These are phyloP conservation scores for Channallabes apus DNA, from an alignment of 2,797 vertebrate genomes.

Conservation along the genomic window DNA sequence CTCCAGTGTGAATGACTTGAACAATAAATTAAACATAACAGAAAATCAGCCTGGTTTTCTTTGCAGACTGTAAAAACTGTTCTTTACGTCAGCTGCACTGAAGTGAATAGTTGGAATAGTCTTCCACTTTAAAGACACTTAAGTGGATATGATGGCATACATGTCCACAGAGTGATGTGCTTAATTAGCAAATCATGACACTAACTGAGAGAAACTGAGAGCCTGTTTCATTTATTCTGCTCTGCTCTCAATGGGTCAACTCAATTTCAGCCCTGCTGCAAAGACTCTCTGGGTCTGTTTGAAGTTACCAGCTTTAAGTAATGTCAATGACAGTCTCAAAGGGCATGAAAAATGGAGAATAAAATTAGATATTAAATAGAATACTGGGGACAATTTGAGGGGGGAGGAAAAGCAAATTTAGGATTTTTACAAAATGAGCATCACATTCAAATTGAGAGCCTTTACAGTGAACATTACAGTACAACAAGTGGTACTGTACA, in stretches of 20 bases:
- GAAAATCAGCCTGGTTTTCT: neutral
- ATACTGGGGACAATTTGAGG: constrained; percentile 31
- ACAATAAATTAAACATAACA: neutral
- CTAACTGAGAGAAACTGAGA: constrained; percentile 40
- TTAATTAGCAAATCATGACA: constrained; percentile 57
- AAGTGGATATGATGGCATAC: constrained; percentile 26
- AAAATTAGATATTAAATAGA: constrained; percentile 45
- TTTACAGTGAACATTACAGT: neutral
- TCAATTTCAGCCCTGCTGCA: constrained; percentile 65
- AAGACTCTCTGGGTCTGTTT: constrained; percentile 64
- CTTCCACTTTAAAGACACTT: constrained; percentile 55
- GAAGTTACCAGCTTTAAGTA: constrained; percentile 65
- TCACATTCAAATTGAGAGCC: neutral
- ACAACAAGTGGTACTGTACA: neutral
- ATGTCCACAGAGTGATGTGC: constrained; percentile 51
- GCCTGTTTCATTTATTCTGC: constrained; percentile 61
- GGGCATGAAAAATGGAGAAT: constrained; percentile 46
- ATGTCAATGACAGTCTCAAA: constrained; percentile 59
- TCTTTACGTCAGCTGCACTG: neutral
- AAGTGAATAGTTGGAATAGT: neutral
- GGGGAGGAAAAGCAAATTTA: neutral
- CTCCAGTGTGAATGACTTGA: neutral
- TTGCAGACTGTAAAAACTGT: neutral
- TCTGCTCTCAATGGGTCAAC: constrained; percentile 67
- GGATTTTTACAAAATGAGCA: constrained; percentile 15